Base-by-base conservation (phyloP, 1,140 invertebrate genomes). In the Anastatus disparis region DNA sequence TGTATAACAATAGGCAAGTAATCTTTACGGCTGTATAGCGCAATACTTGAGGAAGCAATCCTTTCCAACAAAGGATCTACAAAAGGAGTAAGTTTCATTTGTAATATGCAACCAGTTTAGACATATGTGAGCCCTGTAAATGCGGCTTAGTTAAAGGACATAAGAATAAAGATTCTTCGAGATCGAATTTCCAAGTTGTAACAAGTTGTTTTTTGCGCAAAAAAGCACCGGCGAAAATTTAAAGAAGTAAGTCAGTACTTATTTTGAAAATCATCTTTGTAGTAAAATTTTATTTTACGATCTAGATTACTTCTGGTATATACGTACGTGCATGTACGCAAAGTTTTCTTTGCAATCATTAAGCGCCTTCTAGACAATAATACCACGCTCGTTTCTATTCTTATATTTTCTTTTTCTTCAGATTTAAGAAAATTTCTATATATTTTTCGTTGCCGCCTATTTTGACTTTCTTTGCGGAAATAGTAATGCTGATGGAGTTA, bases 401-500 rank as follows among this genome's bases (percentile, higher is more conserved):
- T n/a, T 29, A 24, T 26, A 12, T 53, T 53, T 20, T 13, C 10
- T 20, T 10, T 15, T 2, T 42, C 38, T 20, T 44, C 40, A 7
- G 35, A 20, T 42, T 31, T 46, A 24, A n/a, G n/a, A n/a, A n/a
- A n/a, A n/a, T n/a, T n/a, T n/a, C n/a, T n/a, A n/a, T n/a, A n/a
- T n/a, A n/a, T 42, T 24, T 59, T 22, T 53, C 48, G 2, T 55
- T 48, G 26, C 29, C 29, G 29, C 44, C 10, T 24, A 55, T 35
- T 70, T 70, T 56, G 68, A 63, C 61, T 64, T 70, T 64, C 68
- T 56, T 64, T 26, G 35, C 68, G 68, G 68, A 70, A 70, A 56
- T 26, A 15, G 15, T 52, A 27, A 13, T 22, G 56, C 50, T 68
- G 50, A 59, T 50, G 66, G 40, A 44, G 46, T n/a, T n/a, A 24